phyloP scores from a whole-genome alignment of 1,140 invertebrate species.

The Scaptomyza montana region DNA sequence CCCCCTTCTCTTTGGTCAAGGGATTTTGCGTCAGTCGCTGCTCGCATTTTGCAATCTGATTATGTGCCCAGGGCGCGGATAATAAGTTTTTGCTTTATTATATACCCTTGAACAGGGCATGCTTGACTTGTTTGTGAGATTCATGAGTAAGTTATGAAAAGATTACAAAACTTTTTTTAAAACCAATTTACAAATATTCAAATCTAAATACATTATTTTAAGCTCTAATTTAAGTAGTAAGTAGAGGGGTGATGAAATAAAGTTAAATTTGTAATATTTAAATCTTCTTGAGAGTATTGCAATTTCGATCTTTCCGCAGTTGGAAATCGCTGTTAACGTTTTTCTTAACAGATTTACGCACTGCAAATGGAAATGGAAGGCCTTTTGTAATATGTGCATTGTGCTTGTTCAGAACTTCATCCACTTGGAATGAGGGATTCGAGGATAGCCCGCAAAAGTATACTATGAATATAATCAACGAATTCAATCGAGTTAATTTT shows the following conservation, averaged over 20 bases:
- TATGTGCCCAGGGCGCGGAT: slow-evolving; percentile 56
- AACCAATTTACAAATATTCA: too few species aligned
- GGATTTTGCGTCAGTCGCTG: slow-evolving; percentile 36
- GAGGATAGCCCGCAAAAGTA: slow-evolving; percentile 33
- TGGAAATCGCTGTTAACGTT: background rate
- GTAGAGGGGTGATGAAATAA: too few species aligned
- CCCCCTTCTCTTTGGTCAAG: slow-evolving; percentile 29
- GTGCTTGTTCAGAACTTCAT: background rate
- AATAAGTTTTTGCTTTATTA: slow-evolving; percentile 57
- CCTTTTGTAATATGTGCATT: slow-evolving; percentile 13
- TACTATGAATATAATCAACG: slow-evolving; percentile 72
- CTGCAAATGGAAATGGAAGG: slow-evolving; percentile 16
- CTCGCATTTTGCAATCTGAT: slow-evolving; percentile 69
- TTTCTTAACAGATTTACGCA: slow-evolving; percentile 45
- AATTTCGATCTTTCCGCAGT: background rate
- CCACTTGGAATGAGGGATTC: background rate
- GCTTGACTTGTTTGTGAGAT: background rate
- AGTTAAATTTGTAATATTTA: too few species aligned
- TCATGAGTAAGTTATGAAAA: background rate
- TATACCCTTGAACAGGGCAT: slow-evolving; percentile 50
- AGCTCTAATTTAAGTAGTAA: too few species aligned
- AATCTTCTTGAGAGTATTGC: slow-evolving; percentile 21
- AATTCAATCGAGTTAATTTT: slow-evolving; percentile 73
- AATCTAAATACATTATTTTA: too few species aligned
- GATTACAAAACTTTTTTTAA: background rate